These are phyloP conservation scores for Enteromius radiatus DNA, from an alignment of 2,797 vertebrate genomes.

Conservation along the genomic window DNA sequence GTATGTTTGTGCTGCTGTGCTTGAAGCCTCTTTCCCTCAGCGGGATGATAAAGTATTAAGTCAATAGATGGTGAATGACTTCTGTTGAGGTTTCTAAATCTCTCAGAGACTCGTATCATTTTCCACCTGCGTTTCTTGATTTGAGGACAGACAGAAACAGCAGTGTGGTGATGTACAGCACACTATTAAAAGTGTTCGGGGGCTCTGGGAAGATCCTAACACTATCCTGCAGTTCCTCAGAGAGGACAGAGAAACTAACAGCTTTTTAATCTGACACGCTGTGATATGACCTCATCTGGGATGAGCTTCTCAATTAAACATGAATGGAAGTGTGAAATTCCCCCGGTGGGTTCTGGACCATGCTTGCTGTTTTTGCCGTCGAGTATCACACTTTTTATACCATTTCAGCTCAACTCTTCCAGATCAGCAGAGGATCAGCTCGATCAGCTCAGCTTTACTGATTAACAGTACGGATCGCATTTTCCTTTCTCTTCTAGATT, in stretches of 20 bases:
- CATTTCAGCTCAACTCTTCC: background rate
- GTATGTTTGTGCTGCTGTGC: background rate
- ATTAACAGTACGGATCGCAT: background rate
- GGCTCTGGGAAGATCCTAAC: slow-evolving; percentile 29
- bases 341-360: background rate
- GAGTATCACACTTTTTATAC: background rate
- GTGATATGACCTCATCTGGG: slow-evolving; percentile 39
- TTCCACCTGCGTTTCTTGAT: background rate
- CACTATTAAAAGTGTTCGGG: slow-evolving; percentile 21
- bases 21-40: background rate
- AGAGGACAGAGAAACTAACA: slow-evolving; percentile 26
- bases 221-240: slow-evolving; percentile 17
- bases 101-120: slow-evolving; percentile 25
- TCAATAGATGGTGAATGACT: background rate
- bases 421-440: background rate
- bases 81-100: slow-evolving; percentile 10
- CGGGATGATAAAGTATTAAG: background rate
- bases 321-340: slow-evolving; percentile 30
- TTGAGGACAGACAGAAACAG: background rate
- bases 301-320: slow-evolving; percentile 40
- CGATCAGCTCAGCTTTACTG: background rate
- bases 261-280: slow-evolving; percentile 31
- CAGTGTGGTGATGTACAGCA: background rate
- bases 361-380: background rate
- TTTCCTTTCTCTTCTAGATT: background rate